Evolutionary conservation across 2,113 vertebrate species (phyloP).

Genomic region (Narcine bancroftii): DNA sequence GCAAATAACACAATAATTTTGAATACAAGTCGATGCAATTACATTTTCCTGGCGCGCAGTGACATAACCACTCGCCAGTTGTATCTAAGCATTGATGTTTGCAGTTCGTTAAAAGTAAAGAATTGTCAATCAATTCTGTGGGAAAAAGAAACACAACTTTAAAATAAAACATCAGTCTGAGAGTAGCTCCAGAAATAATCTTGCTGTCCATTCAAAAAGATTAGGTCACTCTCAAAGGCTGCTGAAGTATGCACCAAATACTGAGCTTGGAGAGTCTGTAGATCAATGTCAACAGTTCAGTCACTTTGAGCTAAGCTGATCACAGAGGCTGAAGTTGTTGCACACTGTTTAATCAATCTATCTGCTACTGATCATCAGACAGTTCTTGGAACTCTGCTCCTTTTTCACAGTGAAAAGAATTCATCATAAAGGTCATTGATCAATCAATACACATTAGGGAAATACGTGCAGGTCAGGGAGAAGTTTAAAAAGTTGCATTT

Average conservation of each 20-base stretch:
- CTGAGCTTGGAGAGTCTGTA: background rate
- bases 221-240: background rate
- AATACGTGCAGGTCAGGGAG: no score
- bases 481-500: no score
- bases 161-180: background rate
- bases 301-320: background rate
- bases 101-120: background rate
- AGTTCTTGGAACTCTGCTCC: background rate
- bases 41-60: background rate
- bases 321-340: background rate
- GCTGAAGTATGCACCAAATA: background rate
- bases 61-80: background rate
- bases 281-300: background rate
- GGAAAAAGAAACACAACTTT: background rate
- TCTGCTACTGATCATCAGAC: background rate
- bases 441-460: no score
- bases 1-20: background rate
- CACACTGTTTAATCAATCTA: background rate
- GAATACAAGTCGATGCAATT: background rate
- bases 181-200: background rate
- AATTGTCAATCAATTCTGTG: background rate
- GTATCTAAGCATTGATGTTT: background rate
- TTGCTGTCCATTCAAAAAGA: background rate
- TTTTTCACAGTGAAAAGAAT: background rate
- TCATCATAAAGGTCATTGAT: no score